Evolutionary conservation across 2,888 invertebrate genomes (phyloP), one percentile per base, ranked within the genome.

Genomic region (Sipha maydis): DNA sequence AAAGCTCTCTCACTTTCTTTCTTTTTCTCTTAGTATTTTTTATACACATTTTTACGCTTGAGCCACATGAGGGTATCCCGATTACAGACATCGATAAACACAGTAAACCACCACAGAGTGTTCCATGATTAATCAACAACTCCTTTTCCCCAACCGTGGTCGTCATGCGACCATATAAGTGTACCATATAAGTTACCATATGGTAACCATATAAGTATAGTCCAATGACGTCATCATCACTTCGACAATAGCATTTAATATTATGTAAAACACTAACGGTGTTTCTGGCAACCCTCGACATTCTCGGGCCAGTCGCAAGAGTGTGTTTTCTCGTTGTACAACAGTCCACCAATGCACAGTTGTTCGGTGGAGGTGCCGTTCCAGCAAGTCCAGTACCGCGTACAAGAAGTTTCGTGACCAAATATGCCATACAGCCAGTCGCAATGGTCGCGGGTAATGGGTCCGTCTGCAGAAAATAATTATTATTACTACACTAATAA

Each of bases 231-330:
- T 34, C 34, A 34, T 34, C 34, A 34, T 34, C 34, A 34, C 34
- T 34, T 34, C 34, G 4, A 61, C 25, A 61, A 48, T 38, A 21
- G 5, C 0, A 3, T 73, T 21, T 19, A 7, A 21, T 73, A 34
- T 73, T 73, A 21, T 34, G 7, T 73, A 4, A 21, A 21, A 19
- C 86, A 95, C 96, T 96, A 92, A 97, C 97, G 97, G 93, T 97
- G 97, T 92, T 97, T 97, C 92, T 97, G 97, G 91, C 97, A 97
- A 85, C 97, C 97, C 85, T 96, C 97, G 1, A 97, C 97, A 92
- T 97, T 97, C 91, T 97, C 97, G 0, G 97, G 97, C 97, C 97
- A 97, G 92, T 97, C 97, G 92, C 97, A 97, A 80, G 97, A 96
- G 92, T 97, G 96, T 0, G 97, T 96, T 91, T 95, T 94, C 92